Evolutionary conservation across 2,888 invertebrate genomes (phyloP).

Genomic region (Athetis lepigone): DNA sequence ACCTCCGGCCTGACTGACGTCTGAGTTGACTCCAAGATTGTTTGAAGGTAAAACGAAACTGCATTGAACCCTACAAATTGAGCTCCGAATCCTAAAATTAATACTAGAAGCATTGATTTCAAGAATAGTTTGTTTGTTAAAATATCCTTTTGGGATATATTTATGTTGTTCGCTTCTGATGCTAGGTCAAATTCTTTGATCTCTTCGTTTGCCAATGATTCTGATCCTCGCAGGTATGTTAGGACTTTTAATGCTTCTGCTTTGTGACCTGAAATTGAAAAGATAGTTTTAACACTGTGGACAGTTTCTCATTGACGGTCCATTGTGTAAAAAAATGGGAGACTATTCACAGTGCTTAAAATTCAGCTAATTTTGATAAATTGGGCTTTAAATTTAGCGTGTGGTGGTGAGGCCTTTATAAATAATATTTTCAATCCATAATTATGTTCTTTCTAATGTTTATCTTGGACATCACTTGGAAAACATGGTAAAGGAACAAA

Average conservation of each 20-base stretch:
- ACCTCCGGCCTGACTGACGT: conserved; percentile 74
- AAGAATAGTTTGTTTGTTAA: conserved; percentile 49
- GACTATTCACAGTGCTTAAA: no score
- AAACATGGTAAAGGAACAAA: no score
- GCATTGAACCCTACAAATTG: conserved; percentile 76
- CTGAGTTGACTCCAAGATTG: conserved; percentile 76
- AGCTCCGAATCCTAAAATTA: conserved; percentile 34
- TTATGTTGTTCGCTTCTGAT: conserved; percentile 20
- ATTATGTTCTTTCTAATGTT: no score
- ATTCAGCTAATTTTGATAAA: no score
- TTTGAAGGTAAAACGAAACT: conserved; percentile 77
- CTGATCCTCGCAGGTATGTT: conserved; percentile 74
- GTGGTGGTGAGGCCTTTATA: no score
- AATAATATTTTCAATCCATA: no score
- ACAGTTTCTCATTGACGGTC: background rate
- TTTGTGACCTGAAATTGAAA: conserved; percentile 69
- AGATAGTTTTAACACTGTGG: background rate
- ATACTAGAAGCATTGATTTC: conserved; percentile 43
- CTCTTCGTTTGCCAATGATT: conserved; percentile 72
- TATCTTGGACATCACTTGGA: no score
- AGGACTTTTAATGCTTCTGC: conserved; percentile 73
- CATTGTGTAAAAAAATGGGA: no score
- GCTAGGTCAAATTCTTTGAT: conserved; percentile 72
- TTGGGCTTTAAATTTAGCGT: no score
- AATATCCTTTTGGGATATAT: conserved; percentile 54